Base-by-base conservation (phyloP, 2,113 vertebrate genomes). In the Aphelocoma coerulescens region DNA sequence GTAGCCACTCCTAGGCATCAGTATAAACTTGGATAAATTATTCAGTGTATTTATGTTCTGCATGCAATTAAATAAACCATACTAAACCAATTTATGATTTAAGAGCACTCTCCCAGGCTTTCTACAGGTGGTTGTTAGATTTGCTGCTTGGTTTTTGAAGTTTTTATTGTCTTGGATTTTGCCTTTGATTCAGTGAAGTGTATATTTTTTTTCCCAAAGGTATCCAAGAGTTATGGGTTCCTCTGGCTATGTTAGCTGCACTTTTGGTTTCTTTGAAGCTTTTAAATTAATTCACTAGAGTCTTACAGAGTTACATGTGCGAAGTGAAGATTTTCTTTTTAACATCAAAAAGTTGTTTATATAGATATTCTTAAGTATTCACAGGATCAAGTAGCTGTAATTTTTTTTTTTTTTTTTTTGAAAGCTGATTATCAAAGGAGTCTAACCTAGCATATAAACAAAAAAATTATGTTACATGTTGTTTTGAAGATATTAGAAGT, bases 241-340 rank as follows among this genome's bases (percentile, higher is more conserved):
- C 58, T 93, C 63, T 95, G 94, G 67, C 81, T 76, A 41, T 49
- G 58, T 88, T 89, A 93, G 71, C 39, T 89, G 74, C 49, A 22
- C 44, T 87, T 88, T 9, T 52, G 58, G 51, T 88, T 89, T 57
- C 85, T 88, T 91, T 94, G 78, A 93, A 77, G 89, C 79, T 65
- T 85, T 76, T 6, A 4, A 82, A 76, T 85, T 88, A 73, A 62
- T 69, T 93, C 46, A 66, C 10, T 46, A 12, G 58, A 32, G 33
- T 33, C 23, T 77, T 86, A 16, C 7, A 5, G 44, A 78, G 81
- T 75, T 76, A 30, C 5, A 21, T 57, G 27, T 75, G 58, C 0
- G 0, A 84, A 77, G 19, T 48, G 55, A 77, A 89, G 39, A 44
- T 71, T 74, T 89, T 73, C 39, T 66, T 94, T 79, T 80, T 41